Evolutionary conservation across 2,113 vertebrate species (phyloP), one percentile per base, ranked within the genome.

Genomic region (Aplodontia rufa): DNA sequence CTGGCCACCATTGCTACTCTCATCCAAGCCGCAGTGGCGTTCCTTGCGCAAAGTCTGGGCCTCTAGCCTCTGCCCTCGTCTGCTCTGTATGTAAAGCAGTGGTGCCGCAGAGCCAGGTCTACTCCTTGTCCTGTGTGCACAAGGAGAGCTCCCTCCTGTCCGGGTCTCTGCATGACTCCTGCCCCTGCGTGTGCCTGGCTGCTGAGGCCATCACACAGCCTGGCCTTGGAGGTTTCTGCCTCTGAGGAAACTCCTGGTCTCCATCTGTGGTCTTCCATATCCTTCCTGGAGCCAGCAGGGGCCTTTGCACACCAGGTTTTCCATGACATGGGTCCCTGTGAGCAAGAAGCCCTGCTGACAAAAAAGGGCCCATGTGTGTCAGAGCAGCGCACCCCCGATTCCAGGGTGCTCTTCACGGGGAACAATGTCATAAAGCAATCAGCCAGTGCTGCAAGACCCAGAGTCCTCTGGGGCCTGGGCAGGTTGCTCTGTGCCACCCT

Each of bases 231-330:
- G 53, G 22, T 22, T 40, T 17, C 78, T 68, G 28, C 30, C 28
- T 28, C 17, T 0, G 1, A 76, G 74, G 11, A n/a, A n/a, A 28
- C 28, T 72, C 45, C 74, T n/a, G 2, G 12, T 42, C 3, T 0
- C 62, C 1, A 28, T 14, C 64, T 66, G 30, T 17, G 64, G 30
- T 30, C 19, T 14, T 22, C 4, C 69, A 30, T 5, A 0, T 30
- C 10, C 37, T 40, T 24, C 58, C 58, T 60, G 58, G 58, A 28
- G 24, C 30, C 30, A 28, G 55, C 71, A 19, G 8, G 1, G n/a
- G 49, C 28, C 45, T 30, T 24, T 16, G 4, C 30, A 51, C 26
- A 8, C 30, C 58, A 19, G 12, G 28, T 32, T n/a, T 7, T 91
- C 72, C 20, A 11, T 19, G 47, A 5, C 17, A 11, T 20, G 64